Evolutionary conservation across 1,140 invertebrate species (phyloP), one percentile per base, ranked within the genome.

Genomic region (Zaprionus gabonicus): DNA sequence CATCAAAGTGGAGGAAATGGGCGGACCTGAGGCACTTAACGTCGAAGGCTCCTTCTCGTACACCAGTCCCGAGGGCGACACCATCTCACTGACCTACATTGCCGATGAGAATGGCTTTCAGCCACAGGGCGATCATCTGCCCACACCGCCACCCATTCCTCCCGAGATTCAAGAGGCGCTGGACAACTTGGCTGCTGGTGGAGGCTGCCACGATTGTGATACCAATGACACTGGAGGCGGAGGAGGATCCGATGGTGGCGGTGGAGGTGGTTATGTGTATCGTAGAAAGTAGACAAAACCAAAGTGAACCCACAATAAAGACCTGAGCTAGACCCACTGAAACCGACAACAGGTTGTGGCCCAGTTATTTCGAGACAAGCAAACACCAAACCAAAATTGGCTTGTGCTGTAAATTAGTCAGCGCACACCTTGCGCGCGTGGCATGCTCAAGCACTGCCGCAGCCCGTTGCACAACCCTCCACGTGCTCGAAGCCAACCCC

Each of bases 51-150:
- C 94, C 0, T 97, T 95, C 93, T 95, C 95, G 5, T 97, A 97
- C 93, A 96, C 95, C 5, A 95, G 95, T 20, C 95, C 96, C 1
- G 96, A 97, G 79, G 96, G 97, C 1, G 93, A 95, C 38, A 93
- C 95, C 55, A 95, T 96, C 69, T 93, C 94, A 3, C 91, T 97
- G 28, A 95, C 94, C 7, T 98, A 97, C 94, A 95, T 95, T n/a
- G 96, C 97, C 20, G 96, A 97, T 78, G 96, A 97, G 84, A 95
- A 96, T 72, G 96, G 96, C 13, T 97, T 97, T 93, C 95, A 95
- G 69, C 95, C 96, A 1, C 92, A 95, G 63, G 96, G 96, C 25
- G 94, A 94, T 28, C 96, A 97, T 90, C 92, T 97, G 23, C 96
- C 97, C 44, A 96, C 96, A 3, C 96, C 96, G 15, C 96, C 96